Evolutionary conservation across 2,888 invertebrate species (phyloP).

Genomic region (Trachelus tabidus): DNA sequence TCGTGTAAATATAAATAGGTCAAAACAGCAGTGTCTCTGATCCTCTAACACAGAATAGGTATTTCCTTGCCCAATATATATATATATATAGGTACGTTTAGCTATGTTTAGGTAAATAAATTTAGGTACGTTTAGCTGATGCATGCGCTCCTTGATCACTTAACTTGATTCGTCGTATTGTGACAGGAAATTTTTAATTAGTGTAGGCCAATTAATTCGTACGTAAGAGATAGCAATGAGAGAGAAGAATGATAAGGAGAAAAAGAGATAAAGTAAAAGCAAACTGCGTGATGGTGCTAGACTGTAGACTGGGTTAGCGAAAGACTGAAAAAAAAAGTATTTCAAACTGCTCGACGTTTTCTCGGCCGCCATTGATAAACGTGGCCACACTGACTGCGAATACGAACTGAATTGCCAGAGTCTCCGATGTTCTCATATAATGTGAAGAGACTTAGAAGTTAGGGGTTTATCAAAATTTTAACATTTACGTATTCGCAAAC

Average conservation of each 20-base stretch:
- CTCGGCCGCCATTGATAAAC: neutral
- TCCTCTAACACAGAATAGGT: neutral
- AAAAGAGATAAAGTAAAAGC: constrained; percentile 8
- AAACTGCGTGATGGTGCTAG: constrained; percentile 52
- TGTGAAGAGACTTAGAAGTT: too few relatives aligned
- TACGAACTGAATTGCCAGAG: constrained; percentile 20
- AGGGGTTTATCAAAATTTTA: too few relatives aligned
- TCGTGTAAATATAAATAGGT: too few relatives aligned
- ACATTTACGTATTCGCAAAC: too few relatives aligned
- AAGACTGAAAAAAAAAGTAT: constrained; percentile 26
- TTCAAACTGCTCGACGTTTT: constrained; percentile 6
- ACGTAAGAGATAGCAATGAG: neutral
- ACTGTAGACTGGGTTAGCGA: constrained; percentile 49
- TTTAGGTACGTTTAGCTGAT: constrained; percentile 29
- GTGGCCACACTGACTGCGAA: constrained; percentile 18
- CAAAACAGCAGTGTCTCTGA: neutral
- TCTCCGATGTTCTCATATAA: neutral
- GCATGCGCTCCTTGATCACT: constrained; percentile 43
- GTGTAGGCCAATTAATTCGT: neutral
- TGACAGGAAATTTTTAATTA: constrained; percentile 33
- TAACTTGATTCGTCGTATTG: constrained; percentile 37
- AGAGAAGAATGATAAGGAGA: constrained; percentile 25
- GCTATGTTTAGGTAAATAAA: too few relatives aligned
- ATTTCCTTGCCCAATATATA: neutral
- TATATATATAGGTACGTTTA: neutral